Evolutionary conservation across 2,113 vertebrate species (phyloP).

Genomic region (Gallinago undulata): DNA sequence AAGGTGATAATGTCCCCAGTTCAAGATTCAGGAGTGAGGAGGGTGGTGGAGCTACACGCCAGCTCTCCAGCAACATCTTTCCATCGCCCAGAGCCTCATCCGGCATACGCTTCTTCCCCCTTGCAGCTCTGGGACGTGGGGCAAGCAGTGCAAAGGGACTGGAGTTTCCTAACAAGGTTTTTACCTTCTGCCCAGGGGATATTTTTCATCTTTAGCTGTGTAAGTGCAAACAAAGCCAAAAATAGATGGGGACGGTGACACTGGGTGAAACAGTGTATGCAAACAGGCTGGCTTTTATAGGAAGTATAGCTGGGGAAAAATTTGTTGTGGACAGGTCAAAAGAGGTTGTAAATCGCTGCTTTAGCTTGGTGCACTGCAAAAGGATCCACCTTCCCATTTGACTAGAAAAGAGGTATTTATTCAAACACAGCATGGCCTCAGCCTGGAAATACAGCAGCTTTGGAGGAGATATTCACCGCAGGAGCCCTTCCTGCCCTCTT

Average conservation of each 20-base stretch:
- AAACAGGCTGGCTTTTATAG: background rate
- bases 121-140: background rate
- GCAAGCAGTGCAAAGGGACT: fast-evolving
- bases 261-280: background rate
- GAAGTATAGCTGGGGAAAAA: background rate
- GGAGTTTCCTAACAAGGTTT: background rate
- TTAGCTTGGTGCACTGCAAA: fast-evolving
- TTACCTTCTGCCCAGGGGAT: background rate
- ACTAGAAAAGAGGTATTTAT: background rate
- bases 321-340: background rate
- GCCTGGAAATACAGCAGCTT: background rate
- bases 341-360: background rate
- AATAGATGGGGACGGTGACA: background rate
- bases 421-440: background rate
- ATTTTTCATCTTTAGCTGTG: background rate
- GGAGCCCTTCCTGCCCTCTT: background rate
- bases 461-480: fast-evolving
- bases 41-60: background rate
- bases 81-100: fast-evolving
- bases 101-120: background rate
- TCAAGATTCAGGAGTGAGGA: background rate
- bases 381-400: background rate
- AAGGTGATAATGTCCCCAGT: background rate
- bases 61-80: background rate
- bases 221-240: background rate